Conservation (phyloP, 2,888 invertebrate species). For the Ormia ochracea region DNA sequence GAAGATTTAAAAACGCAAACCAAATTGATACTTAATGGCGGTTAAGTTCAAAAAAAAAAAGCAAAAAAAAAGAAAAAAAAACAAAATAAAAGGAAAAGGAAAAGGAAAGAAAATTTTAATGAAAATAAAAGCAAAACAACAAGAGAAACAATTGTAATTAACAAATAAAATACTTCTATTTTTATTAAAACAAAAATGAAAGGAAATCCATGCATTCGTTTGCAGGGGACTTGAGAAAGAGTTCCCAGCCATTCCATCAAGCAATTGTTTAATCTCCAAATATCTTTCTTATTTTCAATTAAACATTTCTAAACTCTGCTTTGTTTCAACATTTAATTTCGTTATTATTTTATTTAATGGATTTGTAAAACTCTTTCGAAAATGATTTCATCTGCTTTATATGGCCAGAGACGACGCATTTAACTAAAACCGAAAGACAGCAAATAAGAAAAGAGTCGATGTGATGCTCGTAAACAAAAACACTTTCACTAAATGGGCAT, state of each 20-base stretch:
- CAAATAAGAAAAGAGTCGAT: background rate
- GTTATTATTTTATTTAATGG: constrained; percentile 14
- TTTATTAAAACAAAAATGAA: constrained; percentile 27
- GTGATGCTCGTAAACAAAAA: constrained; percentile 26
- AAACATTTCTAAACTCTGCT: background rate
- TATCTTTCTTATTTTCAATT: constrained; percentile 2
- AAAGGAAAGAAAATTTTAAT: constrained; percentile 1
- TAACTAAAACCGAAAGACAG: background rate
- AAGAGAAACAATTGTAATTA: constrained; percentile 22
- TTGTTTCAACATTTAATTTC: background rate
- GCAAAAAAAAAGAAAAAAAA: background rate
- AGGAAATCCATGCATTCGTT: constrained; percentile 22
- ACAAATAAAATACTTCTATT: background rate
- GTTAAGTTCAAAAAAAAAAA: constrained; percentile 24
- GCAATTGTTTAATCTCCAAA: background rate
- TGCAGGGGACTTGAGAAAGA: constrained; percentile 2
- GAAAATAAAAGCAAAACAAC: constrained; percentile 13
- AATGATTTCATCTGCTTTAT: constrained; percentile 2
- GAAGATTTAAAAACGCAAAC: background rate
- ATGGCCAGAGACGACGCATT: background rate
- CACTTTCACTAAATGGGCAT: constrained; percentile 56
- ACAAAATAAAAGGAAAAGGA: background rate
- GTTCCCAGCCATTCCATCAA: background rate
- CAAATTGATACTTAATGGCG: constrained; percentile 42
- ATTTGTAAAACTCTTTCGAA: constrained; percentile 10